Percentiles rank a stretch among this genome's conserved stretches.
Evolutionary conservation across 2,113 vertebrate species (phyloP).

Genomic region (Phrynocephalus versicolor): DNA sequence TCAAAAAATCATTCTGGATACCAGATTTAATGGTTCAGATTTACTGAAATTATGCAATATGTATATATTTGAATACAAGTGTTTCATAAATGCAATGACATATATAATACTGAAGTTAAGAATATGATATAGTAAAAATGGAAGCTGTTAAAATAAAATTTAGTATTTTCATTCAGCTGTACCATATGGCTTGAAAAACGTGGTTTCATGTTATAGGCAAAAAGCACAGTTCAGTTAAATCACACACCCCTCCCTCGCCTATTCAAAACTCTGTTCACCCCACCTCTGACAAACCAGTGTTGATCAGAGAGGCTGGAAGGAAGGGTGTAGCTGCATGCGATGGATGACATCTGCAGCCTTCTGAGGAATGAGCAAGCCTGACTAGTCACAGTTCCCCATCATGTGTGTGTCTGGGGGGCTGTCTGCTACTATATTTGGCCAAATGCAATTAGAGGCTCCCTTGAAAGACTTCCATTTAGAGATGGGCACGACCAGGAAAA

Average conservation of each 20-base stretch:
- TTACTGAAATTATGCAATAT: background rate
- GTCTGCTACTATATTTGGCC: too few relatives aligned
- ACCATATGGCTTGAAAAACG: background rate
- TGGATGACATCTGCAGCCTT: too few relatives aligned
- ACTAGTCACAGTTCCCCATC: too few relatives aligned
- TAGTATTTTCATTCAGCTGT: background rate
- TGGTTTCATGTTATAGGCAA: background rate
- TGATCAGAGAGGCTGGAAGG: too few relatives aligned
- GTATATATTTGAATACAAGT: background rate
- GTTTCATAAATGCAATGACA: background rate
- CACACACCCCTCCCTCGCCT: too few relatives aligned
- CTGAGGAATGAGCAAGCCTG: too few relatives aligned
- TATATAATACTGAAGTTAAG: background rate
- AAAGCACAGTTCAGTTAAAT: background rate
- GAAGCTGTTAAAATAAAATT: background rate
- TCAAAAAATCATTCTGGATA: background rate
- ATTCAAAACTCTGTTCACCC: background rate
- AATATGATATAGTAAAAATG: background rate
- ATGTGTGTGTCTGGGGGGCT: too few relatives aligned
- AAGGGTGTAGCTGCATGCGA: too few relatives aligned
- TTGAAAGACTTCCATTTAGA: too few relatives aligned
- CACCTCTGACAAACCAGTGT: too few relatives aligned
- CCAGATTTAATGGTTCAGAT: background rate
- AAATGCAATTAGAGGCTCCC: too few relatives aligned
- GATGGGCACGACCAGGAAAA: too few relatives aligned